Conservation (phyloP, 2,888 invertebrate species). For the Apantesis nais region DNA sequence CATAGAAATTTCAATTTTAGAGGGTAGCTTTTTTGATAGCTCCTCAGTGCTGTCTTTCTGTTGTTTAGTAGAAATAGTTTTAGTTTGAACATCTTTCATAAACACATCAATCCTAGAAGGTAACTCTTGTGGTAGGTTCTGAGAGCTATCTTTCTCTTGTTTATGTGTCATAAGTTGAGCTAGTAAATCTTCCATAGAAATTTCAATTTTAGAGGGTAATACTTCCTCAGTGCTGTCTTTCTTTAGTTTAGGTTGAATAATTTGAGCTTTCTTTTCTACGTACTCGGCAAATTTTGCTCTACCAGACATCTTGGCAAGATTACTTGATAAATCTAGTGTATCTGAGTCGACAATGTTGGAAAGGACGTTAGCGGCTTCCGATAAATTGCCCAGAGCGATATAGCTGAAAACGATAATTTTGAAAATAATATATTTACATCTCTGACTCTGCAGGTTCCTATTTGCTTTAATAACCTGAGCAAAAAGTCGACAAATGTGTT, state of each 20-base stretch:
- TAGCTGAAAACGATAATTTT: slow-evolving; percentile 75
- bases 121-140: too few species aligned
- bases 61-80: too few species aligned
- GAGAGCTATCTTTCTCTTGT: too few species aligned
- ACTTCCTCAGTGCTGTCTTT: slow-evolving; percentile 45
- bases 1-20: too few species aligned
- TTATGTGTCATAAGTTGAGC: too few species aligned
- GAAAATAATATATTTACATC: neutral
- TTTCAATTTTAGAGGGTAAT: slow-evolving; percentile 59
- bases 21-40: too few species aligned
- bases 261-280: slow-evolving; percentile 54
- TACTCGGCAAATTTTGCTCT: slow-evolving; percentile 71
- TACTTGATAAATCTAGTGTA: slow-evolving; percentile 84
- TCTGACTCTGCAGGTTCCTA: too few species aligned
- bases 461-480: neutral
- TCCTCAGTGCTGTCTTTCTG: too few species aligned
- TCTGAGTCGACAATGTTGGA: slow-evolving; percentile 83
- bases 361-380: slow-evolving; percentile 87
- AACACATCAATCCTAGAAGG: slow-evolving; percentile 42
- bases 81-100: slow-evolving; percentile 27
- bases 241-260: too few species aligned
- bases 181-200: too few species aligned
- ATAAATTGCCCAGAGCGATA: slow-evolving; percentile 84
- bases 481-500: too few species aligned
- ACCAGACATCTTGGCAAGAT: slow-evolving; percentile 83